These are phyloP conservation scores for Peromyscus leucopus DNA, from an alignment of 2,113 vertebrate genomes.

Conservation along the genomic window DNA sequence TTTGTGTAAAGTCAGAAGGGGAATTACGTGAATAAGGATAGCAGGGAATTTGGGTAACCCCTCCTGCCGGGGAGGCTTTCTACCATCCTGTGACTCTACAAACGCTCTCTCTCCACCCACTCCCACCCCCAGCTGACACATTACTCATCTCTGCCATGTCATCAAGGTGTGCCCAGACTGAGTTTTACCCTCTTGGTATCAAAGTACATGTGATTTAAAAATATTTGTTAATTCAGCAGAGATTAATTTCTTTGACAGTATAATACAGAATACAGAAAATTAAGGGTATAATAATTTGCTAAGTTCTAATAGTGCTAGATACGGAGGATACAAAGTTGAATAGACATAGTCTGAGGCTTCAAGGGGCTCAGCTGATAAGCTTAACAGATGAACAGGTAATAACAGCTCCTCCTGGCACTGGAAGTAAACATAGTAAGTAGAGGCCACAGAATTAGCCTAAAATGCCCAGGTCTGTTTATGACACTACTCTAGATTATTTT, in stretches of 20 bases:
- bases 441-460: slow-evolving; percentile 12
- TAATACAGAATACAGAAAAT: not conserved
- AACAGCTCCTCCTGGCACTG: not conserved
- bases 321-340: not conserved
- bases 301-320: not conserved
- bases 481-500: slow-evolving; percentile 68
- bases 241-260: slow-evolving; percentile 24
- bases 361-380: not conserved
- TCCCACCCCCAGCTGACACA: slow-evolving; percentile 72
- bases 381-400: not conserved
- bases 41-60: slow-evolving; percentile 81
- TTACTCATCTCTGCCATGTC: slow-evolving; percentile 83
- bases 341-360: slow-evolving; percentile 50
- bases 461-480: slow-evolving; percentile 51
- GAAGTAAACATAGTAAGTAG: not conserved
- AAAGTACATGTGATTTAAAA: slow-evolving; percentile 80
- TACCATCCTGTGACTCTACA: slow-evolving; percentile 66
- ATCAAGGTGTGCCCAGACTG: slow-evolving; percentile 84
- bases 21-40: slow-evolving; percentile 82
- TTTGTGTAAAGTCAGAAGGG: slow-evolving; percentile 81
- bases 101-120: slow-evolving; percentile 63
- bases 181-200: slow-evolving; percentile 77
- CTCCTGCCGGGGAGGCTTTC: slow-evolving; percentile 65
- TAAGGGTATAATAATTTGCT: not conserved
- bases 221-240: slow-evolving; percentile 52